Conservation (phyloP, 2,797 vertebrate species). For the Sphenodon punctatus region DNA sequence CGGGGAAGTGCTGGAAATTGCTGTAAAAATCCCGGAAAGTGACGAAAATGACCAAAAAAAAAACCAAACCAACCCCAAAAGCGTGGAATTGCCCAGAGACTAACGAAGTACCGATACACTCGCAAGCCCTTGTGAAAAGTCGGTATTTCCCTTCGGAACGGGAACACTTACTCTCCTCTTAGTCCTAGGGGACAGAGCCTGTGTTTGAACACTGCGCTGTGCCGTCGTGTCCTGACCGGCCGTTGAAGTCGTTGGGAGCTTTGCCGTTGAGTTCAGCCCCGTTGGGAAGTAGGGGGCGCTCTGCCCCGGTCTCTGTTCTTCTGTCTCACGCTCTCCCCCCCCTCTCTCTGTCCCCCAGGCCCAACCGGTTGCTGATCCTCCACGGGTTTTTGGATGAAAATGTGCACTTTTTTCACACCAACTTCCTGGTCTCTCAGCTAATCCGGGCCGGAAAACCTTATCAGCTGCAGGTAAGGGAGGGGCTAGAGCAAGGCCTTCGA, state of each 20-base stretch:
- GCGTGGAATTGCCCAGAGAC: no score
- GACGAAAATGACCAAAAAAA: no score
- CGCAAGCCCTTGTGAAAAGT: no score
- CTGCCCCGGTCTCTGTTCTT: not conserved
- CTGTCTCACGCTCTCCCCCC: not conserved
- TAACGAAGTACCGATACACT: no score
- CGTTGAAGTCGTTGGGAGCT: not conserved
- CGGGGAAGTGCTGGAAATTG: no score
- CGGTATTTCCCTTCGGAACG: no score
- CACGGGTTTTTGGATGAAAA: slow-evolving; percentile 98
- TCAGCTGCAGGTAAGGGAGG: slow-evolving; percentile 89
- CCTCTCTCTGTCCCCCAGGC: slow-evolving; percentile 73
- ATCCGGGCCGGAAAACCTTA: slow-evolving; percentile 98
- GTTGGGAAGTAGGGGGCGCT: no score
- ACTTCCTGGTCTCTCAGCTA: slow-evolving; percentile 96
- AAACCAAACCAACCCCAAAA: no score
- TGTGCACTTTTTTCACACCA: slow-evolving; percentile 99
- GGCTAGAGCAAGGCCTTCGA: not conserved
- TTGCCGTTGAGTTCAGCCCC: no score
- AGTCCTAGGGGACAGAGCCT: no score
- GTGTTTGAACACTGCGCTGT: accelerated
- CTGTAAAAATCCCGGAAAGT: no score
- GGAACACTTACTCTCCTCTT: no score
- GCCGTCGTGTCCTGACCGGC: not conserved
- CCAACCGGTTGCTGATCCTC: slow-evolving; percentile 95